Percentiles rank a stretch among this genome's conserved stretches.
Evolutionary conservation across 1,140 invertebrate species (phyloP).

Genomic region (Drosophila triauraria): DNA sequence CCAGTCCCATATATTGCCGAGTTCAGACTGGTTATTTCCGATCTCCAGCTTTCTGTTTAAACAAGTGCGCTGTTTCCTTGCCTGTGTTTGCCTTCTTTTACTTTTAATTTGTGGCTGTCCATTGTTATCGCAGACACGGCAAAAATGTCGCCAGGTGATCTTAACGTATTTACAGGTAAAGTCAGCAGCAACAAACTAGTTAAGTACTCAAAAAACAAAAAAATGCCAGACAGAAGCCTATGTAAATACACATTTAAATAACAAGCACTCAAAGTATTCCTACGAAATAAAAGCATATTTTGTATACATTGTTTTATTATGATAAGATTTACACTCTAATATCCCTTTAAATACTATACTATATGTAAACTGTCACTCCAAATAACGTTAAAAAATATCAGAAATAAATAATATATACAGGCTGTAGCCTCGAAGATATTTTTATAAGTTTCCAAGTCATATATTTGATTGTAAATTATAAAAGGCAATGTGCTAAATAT

Average conservation of each 20-base stretch:
- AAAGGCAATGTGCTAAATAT: conserved; percentile 40
- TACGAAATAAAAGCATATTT: not conserved
- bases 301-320: not conserved
- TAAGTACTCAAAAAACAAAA: conserved; percentile 20
- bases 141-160: conserved; percentile 43
- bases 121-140: conserved; percentile 34
- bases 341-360: no score
- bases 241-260: conserved; percentile 24
- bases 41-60: conserved; percentile 30
- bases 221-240: conserved; percentile 17
- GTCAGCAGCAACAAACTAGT: conserved; percentile 25
- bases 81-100: conserved; percentile 27
- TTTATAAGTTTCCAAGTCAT: conserved; percentile 17
- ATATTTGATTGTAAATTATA: conserved; percentile 37
- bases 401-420: not conserved
- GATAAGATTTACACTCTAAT: no score
- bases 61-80: conserved; percentile 38
- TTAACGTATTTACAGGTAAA: conserved; percentile 44
- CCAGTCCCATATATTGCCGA: conserved; percentile 13
- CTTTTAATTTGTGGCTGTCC: conserved; percentile 10
- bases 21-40: conserved; percentile 28
- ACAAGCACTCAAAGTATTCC: not conserved
- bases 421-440: not conserved
- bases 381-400: conserved; percentile 16
- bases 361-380: not conserved